A percentile compares a stretch with the other conserved stretches of the same genome.
Evolutionary conservation across 2,888 invertebrate genomes (phyloP).

Genomic region (Lamproptera curius): DNA sequence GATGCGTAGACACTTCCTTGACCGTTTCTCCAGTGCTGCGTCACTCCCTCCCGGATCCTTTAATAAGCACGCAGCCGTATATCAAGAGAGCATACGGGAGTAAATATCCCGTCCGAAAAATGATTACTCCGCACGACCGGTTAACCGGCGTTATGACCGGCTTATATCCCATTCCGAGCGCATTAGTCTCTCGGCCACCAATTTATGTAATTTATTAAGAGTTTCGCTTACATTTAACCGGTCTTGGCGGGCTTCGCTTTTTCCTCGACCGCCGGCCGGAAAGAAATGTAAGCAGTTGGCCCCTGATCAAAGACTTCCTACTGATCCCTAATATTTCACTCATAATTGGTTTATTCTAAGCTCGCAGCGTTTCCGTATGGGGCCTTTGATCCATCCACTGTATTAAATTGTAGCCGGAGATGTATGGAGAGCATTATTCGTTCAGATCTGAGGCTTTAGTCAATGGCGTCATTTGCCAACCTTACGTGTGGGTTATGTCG

Average conservation of each 20-base stretch:
- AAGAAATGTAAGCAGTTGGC: conserved; percentile 65
- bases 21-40: conserved; percentile 27
- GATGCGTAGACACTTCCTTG: too few relatives aligned
- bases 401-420: conserved; percentile 70
- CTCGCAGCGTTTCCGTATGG: conserved; percentile 68
- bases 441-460: conserved; percentile 59
- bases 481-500: conserved; percentile 24
- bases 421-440: conserved; percentile 69
- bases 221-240: conserved; percentile 57
- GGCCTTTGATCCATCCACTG: conserved; percentile 72
- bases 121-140: conserved; percentile 71
- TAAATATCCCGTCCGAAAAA: conserved; percentile 72
- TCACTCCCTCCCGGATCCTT: conserved; percentile 37
- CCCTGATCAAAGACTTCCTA: conserved; percentile 69
- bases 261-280: conserved; percentile 41
- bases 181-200: conserved; percentile 70
- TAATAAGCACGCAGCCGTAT: conserved; percentile 56
- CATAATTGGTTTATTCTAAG: conserved; percentile 79
- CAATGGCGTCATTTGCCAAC: conserved; percentile 57
- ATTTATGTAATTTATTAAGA: conserved; percentile 76
- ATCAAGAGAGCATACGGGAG: conserved; percentile 66
- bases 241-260: conserved; percentile 62
- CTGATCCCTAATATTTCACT: conserved; percentile 78
- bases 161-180: conserved; percentile 71
- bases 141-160: conserved; percentile 68